Conservation (phyloP, 2,888 invertebrate genomes). For the Campoplex nolae region DNA sequence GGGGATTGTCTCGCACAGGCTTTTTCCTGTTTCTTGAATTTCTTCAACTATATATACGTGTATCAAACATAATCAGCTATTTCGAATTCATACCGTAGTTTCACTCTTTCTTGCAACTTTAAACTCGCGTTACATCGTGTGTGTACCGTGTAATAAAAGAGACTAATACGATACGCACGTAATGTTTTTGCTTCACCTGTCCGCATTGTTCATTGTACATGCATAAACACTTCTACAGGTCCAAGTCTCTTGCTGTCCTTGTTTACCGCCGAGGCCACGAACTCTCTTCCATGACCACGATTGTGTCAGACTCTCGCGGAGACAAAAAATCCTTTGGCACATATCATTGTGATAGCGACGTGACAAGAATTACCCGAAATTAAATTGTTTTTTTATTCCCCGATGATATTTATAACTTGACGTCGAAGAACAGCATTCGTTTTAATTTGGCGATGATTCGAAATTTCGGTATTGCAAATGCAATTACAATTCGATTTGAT, state of each 20-base stretch:
- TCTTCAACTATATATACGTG: constrained; percentile 5
- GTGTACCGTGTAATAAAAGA: constrained; percentile 23
- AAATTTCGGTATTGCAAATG: neutral
- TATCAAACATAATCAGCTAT: constrained; percentile 43
- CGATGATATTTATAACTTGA: neutral
- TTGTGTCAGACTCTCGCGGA: constrained; percentile 23
- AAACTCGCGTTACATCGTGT: constrained; percentile 55
- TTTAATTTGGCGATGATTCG: neutral
- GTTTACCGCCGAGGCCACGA: constrained; percentile 42
- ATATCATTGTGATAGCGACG: constrained; percentile 39
- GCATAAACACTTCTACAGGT: constrained; percentile 7
- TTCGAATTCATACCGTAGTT: constrained; percentile 57
- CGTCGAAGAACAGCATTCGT: neutral
- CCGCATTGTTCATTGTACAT: constrained; percentile 12
- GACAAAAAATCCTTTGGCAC: constrained; percentile 33
- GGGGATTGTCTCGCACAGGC: neutral
- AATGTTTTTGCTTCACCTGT: constrained; percentile 40
- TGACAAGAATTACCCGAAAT: constrained; percentile 52
- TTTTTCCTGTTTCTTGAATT: constrained; percentile 23
- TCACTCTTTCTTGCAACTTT: constrained; percentile 43
- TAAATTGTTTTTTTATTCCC: constrained; percentile 43
- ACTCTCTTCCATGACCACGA: constrained; percentile 37
- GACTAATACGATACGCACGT: constrained; percentile 42
- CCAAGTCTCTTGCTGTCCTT: constrained; percentile 35
- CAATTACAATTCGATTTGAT: neutral